Evolutionary conservation across 2,797 vertebrate species (phyloP).

Genomic region (Columba guinea): DNA sequence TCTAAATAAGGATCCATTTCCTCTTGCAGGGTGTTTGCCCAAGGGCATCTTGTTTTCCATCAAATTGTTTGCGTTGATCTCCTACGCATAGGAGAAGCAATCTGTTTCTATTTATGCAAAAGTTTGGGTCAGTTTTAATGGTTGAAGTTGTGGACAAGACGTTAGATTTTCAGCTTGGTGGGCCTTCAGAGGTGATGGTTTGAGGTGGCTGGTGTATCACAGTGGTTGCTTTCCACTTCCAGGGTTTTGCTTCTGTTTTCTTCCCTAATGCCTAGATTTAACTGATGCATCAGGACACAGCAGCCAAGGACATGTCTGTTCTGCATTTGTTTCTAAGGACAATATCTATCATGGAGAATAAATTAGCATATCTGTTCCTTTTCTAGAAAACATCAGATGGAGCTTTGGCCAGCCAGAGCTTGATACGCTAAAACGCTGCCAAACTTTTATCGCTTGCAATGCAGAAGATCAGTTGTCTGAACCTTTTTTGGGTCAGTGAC

Average conservation of each 20-base stretch:
- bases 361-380: slow-evolving; percentile 43
- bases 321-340: slow-evolving; percentile 34
- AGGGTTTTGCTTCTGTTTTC: background rate
- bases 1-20: slow-evolving; percentile 7
- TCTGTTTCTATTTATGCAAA: background rate
- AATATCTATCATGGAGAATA: slow-evolving; percentile 17
- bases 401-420: background rate
- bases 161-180: background rate
- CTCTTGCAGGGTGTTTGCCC: background rate
- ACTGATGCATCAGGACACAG: background rate
- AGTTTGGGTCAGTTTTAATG: background rate
- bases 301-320: background rate
- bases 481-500: background rate
- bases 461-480: background rate
- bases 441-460: background rate
- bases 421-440: background rate
- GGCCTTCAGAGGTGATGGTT: background rate
- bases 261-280: background rate
- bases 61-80: background rate
- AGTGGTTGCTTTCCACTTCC: background rate
- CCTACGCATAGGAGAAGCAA: background rate
- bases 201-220: background rate
- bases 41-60: background rate
- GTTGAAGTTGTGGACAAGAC: background rate
- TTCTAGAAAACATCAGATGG: slow-evolving; percentile 25